Conservation (phyloP, 2,888 invertebrate genomes). For the Marronus borbonicus region DNA sequence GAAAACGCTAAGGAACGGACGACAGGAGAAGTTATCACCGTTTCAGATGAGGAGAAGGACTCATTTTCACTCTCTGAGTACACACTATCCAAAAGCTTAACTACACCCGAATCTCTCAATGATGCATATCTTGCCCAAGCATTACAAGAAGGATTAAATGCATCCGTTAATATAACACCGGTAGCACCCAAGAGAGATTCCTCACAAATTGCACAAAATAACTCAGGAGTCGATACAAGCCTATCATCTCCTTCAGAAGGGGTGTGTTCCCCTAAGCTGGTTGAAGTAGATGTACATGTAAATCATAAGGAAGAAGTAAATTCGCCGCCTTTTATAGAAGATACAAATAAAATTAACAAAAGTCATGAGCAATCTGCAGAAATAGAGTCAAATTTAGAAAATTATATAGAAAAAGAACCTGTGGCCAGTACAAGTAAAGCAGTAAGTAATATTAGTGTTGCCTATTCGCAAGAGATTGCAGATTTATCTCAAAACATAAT, state of each 20-base stretch:
- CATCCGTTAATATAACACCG: background rate
- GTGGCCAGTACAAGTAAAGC: constrained; percentile 11
- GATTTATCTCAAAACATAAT: background rate
- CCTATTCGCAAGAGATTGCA: background rate
- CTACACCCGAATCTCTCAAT: background rate
- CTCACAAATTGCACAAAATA: background rate
- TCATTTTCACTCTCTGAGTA: background rate
- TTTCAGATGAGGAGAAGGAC: background rate
- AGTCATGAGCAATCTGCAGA: background rate
- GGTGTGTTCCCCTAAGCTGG: background rate
- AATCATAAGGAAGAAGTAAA: background rate
- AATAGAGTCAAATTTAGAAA: background rate
- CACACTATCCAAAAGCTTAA: background rate
- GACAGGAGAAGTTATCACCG: background rate
- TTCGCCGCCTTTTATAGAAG: background rate
- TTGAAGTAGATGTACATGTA: background rate
- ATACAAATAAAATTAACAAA: background rate
- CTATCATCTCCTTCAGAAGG: background rate
- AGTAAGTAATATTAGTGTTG: background rate
- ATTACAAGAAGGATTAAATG: background rate
- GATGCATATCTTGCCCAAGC: no score
- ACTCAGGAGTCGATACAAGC: background rate
- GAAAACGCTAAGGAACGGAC: background rate
- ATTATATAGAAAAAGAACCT: background rate
- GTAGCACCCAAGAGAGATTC: background rate